Evolutionary conservation across 1,140 invertebrate genomes (phyloP), one percentile per base, ranked within the genome.

Genomic region (Cataglyphis hispanica): DNA sequence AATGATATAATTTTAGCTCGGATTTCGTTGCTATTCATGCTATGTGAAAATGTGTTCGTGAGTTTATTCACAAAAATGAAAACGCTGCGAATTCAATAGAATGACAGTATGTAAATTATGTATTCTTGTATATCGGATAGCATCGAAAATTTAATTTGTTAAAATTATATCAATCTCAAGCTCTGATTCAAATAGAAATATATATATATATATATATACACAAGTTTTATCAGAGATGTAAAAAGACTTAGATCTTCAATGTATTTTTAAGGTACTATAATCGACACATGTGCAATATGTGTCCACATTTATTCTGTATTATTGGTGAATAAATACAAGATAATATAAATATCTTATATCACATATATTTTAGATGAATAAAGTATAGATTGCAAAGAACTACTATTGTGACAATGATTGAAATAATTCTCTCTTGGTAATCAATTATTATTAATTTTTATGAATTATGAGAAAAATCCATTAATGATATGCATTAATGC

Each of bases 271-370:
- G 66, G 10, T 72, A 77, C 27, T 77, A 72, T 72, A 81, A 72
- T 27, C 4, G 78, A 81, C 78, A 81, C 78, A 66, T 81, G 78
- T 81, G 78, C 78, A 72, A 81, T 81, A 46, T 72, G 66, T 81
- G 78, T 81, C 78, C 19, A 81, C 78, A 72, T 81, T 81, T 81
- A 81, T 81, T 60, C 78, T 81, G 37, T 81, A 81, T 70, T 70
- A 70, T 72, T 81, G 37, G 25, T 70, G 56, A 81, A 70, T 81
- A 80, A 80, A 78, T 77, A 40, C 58, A 77, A 63, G 13, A 63
- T 61, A 74, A 58, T 11, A 63, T 11, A 50, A 77, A 80, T 80
- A 46, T 46, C 22, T 37, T 2, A 75, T 37, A 43, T 74, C 46
- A 67, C 60, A 50, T 50, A 16, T 50, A 78, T 89, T 88, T 78